Base-by-base conservation (phyloP, 1,140 invertebrate species). In the Apis florea region DNA sequence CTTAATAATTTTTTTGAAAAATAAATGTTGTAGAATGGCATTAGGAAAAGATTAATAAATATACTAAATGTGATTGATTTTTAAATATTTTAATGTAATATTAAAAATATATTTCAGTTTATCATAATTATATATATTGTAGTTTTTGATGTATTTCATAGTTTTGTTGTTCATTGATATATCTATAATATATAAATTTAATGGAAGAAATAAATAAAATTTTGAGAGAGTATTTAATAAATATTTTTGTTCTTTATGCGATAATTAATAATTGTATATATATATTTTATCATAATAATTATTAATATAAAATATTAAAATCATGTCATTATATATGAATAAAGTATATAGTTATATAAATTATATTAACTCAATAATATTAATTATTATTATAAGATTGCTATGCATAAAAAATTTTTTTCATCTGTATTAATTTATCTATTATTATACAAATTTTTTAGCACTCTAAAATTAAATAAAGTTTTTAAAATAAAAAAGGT, bases 241-340 rank as follows among this genome's bases (percentile, higher is more conserved):
- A 70, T 75, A 85, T 76, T 79, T 83, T 83, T 58, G 63, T 53
- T 53, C 63, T 63, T 66, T 53, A 64, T 66, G 24, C 26, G 51
- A 11, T 72, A n/a, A 51, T 63, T 79, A 56, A 59, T 17, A 72
- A 56, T 40, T 40, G 1, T 40, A 5, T 49, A 17, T 75, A 47
- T 81, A 75, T 81, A 75, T 81, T 81, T n/a, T 59, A 75, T 19
- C 15, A 68, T 51, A 81, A 75, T 51, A 81, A 75, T 66, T 19
- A 51, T 80, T 75, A 75, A 58, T 81, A 81, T 72, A 81, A 75
- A 51, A 58, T 75, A 68, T 81, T 67, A 74, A 75, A 81, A 81
- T 51, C 47, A 73, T 24, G 53, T 26, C 13, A 56, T 66, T 54
- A 56, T 74, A 54, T 58, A 66, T 56, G 17, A 66, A 26, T 72